Evolutionary conservation across 1,140 invertebrate genomes (phyloP), one percentile per base, ranked within the genome.

Genomic region (Vollenhovia emeryi): DNA sequence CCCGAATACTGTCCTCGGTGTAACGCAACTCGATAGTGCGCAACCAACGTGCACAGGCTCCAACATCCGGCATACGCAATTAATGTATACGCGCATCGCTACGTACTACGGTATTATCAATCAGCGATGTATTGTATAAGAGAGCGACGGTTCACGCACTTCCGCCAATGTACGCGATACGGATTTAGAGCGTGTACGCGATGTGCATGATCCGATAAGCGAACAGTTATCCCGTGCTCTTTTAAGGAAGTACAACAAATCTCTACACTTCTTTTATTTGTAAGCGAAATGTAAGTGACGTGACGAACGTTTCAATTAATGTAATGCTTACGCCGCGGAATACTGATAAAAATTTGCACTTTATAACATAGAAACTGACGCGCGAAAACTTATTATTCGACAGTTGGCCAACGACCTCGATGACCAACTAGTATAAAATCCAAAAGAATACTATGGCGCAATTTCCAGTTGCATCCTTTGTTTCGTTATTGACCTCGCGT

Each of bases 71-170:
- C 74, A 55, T 75, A 80, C 80, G 69, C 82, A 85, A 89, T 83
- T 89, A 89, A 87, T 60, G 69, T 89, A 82, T 80, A 82, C 75
- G 50, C 50, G 50, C 82, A 85, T 82, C 60, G 74, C 69, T 59
- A 57, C 64, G 36, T 62, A 59, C 74, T 83, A 89, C 76, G 74
- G 79, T 89, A 89, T 68, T 87, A 87, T 71, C 88, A 89, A 87
- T 90, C 89, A 87, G 64, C 89, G 75, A 75, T 13, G 78, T 85
- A 73, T 55, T 13, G 78, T 85, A 73, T 55, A 45, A 66, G 62
- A 66, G 86, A 79, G 62, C 33, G 85, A 71, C 50, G 79, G 74
- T 90, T 87, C 84, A 89, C 89, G 86, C 87, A 91, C 89, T 91
- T 91, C 87, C 89, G 90, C 74, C 74, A 89, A 87, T 84, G 74